Percentiles rank a stretch among this genome's conserved stretches.
phyloP scores from a whole-genome alignment of 2,797 vertebrate genomes.

The Erithacus rubecula region DNA sequence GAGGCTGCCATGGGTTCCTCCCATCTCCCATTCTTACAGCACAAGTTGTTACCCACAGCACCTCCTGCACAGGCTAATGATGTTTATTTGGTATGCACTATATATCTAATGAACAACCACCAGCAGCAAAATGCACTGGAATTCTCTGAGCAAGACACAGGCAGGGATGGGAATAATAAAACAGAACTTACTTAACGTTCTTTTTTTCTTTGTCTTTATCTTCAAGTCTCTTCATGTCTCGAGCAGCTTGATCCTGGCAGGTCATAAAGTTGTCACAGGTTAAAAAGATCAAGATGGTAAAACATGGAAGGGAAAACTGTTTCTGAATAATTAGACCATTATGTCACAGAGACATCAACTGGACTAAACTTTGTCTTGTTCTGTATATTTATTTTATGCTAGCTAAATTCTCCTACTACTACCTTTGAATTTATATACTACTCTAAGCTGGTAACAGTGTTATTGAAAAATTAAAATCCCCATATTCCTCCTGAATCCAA shows the following conservation, averaged over 20 bases:
- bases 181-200: conserved; percentile 89
- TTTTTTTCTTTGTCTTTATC: conserved; percentile 97
- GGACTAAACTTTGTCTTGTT: not conserved
- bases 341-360: not conserved
- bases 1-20: not conserved
- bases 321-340: not conserved
- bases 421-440: not conserved
- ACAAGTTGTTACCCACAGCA: not conserved
- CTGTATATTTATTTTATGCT: not conserved
- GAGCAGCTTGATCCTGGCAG: conserved; percentile 91
- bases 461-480: not conserved
- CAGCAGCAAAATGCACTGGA: not conserved
- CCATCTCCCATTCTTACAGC: not conserved
- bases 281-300: not conserved
- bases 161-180: conserved; percentile 29
- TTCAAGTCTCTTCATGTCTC: conserved; percentile 97
- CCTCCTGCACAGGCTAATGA: not conserved
- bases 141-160: not conserved
- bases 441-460: not conserved
- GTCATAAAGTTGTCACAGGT: conserved; percentile 49
- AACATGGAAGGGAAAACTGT: not conserved
- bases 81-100: not conserved
- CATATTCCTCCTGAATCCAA: not conserved
- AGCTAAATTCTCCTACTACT: not conserved
- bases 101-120: not conserved